Percentiles rank a stretch among this genome's conserved stretches.
Conservation (phyloP, 2,888 invertebrate genomes). For the Lasiommata megera region DNA sequence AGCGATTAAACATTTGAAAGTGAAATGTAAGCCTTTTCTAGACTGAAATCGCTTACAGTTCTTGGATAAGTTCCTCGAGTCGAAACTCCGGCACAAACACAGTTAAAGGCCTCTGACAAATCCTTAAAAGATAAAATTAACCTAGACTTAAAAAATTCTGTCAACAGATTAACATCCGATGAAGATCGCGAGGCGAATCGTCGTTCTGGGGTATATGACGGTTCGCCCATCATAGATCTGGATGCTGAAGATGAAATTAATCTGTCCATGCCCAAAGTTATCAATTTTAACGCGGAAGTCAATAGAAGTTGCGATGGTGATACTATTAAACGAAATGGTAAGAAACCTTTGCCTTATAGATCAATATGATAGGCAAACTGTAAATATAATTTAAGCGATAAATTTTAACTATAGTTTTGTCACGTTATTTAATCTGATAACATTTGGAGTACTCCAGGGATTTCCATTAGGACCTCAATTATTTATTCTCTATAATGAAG, state of each 20-base stretch:
- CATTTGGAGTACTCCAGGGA: neutral
- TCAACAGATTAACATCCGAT: constrained; percentile 23
- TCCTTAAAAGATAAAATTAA: no score
- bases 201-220: constrained; percentile 49
- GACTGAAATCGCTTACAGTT: no score
- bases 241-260: constrained; percentile 64
- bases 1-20: no score
- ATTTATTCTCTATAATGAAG: neutral
- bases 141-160: neutral
- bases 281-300: constrained; percentile 46
- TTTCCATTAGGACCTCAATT: neutral
- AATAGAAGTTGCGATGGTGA: constrained; percentile 50
- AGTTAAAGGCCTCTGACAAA: no score
- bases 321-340: constrained; percentile 62
- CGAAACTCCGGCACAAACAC: no score
- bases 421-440: no score
- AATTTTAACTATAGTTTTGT: no score
- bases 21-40: no score
- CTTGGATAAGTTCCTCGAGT: no score
- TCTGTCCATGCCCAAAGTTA: constrained; percentile 42
- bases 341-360: constrained; percentile 21
- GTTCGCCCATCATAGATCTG: constrained; percentile 56
- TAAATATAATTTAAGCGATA: no score
- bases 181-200: constrained; percentile 33
- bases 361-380: no score